Evolutionary conservation across 1,140 invertebrate genomes (phyloP).

Genomic region (Dreissena polymorpha): DNA sequence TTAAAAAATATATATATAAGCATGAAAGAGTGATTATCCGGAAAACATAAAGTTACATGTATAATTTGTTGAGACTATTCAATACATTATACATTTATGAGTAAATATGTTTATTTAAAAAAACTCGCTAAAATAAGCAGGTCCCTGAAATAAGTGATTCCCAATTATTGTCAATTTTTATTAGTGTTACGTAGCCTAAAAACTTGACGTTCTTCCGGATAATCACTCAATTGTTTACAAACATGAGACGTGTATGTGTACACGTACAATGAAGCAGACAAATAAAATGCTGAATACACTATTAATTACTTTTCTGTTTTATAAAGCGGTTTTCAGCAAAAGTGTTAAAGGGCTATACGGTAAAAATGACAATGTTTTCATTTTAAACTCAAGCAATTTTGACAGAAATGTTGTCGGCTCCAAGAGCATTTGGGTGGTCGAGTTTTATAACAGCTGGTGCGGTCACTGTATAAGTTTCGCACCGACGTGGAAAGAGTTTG

Average conservation of each 20-base stretch:
- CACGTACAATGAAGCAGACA: not conserved
- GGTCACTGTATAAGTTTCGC: conserved; percentile 77
- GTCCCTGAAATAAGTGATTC: too few species aligned
- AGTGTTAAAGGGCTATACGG: conserved; percentile 58
- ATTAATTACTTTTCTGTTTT: not conserved
- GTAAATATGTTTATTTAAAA: too few species aligned
- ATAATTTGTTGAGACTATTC: too few species aligned
- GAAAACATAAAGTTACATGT: too few species aligned
- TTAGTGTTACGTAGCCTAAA: not conserved
- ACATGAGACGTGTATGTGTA: conserved; percentile 36
- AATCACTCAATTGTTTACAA: not conserved
- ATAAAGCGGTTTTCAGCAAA: not conserved
- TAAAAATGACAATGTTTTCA: conserved; percentile 59
- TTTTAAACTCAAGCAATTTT: conserved; percentile 60
- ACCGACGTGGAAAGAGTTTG: conserved; percentile 72
- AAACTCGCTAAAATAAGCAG: too few species aligned
- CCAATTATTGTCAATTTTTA: not conserved
- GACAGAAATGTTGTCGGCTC: conserved; percentile 58
- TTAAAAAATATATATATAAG: too few species aligned
- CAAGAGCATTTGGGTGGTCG: conserved; percentile 72
- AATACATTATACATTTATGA: too few species aligned
- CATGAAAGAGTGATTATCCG: too few species aligned
- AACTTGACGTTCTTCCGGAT: not conserved
- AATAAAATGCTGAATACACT: not conserved
- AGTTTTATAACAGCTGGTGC: conserved; percentile 80